Conservation (phyloP, 2,113 vertebrate species). For the Burhinus oedicnemus region DNA sequence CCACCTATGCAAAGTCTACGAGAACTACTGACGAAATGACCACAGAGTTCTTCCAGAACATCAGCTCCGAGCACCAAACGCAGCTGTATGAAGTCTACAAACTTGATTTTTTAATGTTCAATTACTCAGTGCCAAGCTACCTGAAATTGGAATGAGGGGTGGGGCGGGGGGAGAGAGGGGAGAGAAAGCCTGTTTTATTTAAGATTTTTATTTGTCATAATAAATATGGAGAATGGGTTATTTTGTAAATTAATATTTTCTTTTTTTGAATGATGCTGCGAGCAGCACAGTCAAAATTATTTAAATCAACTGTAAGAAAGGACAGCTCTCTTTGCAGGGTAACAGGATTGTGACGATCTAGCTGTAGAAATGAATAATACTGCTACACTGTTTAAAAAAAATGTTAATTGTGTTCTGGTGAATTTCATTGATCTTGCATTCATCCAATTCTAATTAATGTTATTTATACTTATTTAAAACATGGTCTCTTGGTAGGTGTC, state of each 20-base stretch:
- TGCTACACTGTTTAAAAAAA: slow-evolving; percentile 64
- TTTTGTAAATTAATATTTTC: slow-evolving; percentile 87
- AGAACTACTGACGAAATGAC: slow-evolving; percentile 98
- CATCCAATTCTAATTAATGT: slow-evolving; percentile 75
- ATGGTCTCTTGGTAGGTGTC: slow-evolving; percentile 70
- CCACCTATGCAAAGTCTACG: slow-evolving; percentile 94
- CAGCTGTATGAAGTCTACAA: slow-evolving; percentile 96
- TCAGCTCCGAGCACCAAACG: slow-evolving; percentile 90
- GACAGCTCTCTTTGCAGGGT: slow-evolving; percentile 73
- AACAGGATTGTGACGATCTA: slow-evolving; percentile 62
- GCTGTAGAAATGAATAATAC: slow-evolving; percentile 61
- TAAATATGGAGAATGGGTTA: slow-evolving; percentile 81
- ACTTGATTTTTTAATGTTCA: slow-evolving; percentile 99
- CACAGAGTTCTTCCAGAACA: slow-evolving; percentile 97
- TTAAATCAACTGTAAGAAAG: slow-evolving; percentile 86
- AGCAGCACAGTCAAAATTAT: slow-evolving; percentile 91
- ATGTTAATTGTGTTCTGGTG: slow-evolving; percentile 67
- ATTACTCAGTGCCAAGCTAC: slow-evolving; percentile 96
- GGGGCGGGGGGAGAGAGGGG: slow-evolving; percentile 49
- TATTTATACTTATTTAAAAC: slow-evolving; percentile 86
- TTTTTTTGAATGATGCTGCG: slow-evolving; percentile 86
- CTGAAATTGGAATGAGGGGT: slow-evolving; percentile 89
- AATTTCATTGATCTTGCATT: slow-evolving; percentile 70
- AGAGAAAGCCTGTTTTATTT: slow-evolving; percentile 78
- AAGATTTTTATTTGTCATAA: slow-evolving; percentile 85